These are phyloP conservation scores for Pseudopodoces humilis DNA, from an alignment of 2,113 vertebrate genomes.

Conservation along the genomic window DNA sequence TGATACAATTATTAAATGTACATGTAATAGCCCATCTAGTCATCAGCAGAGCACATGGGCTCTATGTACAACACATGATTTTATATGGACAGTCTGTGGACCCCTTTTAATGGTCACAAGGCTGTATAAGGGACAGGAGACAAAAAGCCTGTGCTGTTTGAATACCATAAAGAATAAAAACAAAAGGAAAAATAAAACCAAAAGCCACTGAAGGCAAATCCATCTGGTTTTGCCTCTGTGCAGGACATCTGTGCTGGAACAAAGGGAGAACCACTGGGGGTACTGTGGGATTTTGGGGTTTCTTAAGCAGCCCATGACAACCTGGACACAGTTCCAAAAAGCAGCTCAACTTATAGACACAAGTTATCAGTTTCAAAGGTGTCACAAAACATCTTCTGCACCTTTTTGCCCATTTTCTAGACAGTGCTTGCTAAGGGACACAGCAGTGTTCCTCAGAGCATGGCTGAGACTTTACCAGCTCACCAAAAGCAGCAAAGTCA, in stretches of 20 bases:
- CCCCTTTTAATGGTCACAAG: neutral
- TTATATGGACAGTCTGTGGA: neutral
- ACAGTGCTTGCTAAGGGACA: neutral
- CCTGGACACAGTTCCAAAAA: neutral
- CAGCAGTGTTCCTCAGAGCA: neutral
- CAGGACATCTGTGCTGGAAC: neutral
- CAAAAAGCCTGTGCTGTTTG: neutral
- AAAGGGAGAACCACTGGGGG: neutral
- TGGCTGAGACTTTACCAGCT: neutral
- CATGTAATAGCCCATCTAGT: neutral
- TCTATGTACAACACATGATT: neutral
- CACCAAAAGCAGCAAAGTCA: neutral
- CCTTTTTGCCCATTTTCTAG: neutral
- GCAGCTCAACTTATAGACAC: neutral
- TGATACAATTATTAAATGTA: neutral
- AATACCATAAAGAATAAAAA: neutral
- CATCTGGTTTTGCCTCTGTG: neutral
- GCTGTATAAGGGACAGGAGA: neutral
- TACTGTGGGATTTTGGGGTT: neutral
- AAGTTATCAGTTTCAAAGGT: neutral
- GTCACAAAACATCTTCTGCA: neutral
- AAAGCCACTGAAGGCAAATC: neutral
- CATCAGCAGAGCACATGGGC: neutral
- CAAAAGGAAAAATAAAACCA: neutral
- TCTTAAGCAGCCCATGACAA: neutral